Evolutionary conservation across 2,113 vertebrate genomes (phyloP).

Genomic region (Herpailurus yagouaroundi): DNA sequence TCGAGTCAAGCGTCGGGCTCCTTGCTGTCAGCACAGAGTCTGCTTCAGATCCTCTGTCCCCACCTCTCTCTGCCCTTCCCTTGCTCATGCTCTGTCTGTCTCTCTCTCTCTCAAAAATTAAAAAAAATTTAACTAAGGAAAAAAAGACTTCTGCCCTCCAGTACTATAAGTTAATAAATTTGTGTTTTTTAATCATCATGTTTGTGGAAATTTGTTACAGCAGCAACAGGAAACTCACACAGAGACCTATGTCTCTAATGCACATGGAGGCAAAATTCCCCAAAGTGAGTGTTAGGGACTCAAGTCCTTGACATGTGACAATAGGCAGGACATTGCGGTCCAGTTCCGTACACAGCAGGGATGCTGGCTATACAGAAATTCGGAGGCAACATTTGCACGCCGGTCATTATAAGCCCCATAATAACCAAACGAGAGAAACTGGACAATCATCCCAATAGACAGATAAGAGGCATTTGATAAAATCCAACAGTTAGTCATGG

Average conservation of each 20-base stretch:
- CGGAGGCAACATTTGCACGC: neutral
- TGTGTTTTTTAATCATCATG: neutral
- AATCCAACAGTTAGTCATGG: neutral
- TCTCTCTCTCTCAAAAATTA: too few species aligned
- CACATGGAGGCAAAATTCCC: neutral
- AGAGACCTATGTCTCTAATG: neutral
- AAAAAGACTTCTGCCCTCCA: neutral
- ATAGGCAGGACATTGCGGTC: accelerated
- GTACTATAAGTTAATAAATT: neutral
- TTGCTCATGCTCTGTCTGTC: too few species aligned
- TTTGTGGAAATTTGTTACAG: neutral
- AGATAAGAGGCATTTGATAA: neutral
- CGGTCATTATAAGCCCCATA: neutral
- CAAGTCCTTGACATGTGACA: accelerated
- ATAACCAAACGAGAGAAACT: neutral
- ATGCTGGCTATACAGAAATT: neutral
- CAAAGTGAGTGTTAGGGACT: neutral
- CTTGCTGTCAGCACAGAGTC: too few species aligned
- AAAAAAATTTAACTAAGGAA: too few species aligned
- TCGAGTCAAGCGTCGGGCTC: accelerated
- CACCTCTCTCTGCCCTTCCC: too few species aligned
- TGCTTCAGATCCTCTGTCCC: too few species aligned
- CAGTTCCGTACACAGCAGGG: too few species aligned
- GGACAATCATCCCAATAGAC: neutral
- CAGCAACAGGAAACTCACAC: neutral